These are phyloP conservation scores for Bathynomus jamesi DNA, from an alignment of 1,140 invertebrate genomes.

Conservation along the genomic window DNA sequence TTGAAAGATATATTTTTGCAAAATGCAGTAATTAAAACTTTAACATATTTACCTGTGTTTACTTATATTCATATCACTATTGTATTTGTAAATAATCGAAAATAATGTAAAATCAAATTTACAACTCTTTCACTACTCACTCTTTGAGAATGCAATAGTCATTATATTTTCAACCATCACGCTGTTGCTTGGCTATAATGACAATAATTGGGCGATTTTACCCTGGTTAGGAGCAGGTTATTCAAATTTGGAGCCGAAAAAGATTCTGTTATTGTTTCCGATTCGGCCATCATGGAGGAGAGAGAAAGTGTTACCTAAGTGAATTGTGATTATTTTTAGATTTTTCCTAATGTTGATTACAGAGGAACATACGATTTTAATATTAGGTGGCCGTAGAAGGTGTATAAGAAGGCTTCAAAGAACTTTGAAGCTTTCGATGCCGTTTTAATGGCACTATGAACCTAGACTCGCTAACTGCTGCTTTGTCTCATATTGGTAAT, in stretches of 20 bases:
- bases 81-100: not conserved
- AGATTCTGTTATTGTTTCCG: not conserved
- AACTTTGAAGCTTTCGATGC: slow-evolving; percentile 38
- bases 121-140: not conserved
- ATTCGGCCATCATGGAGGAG: not conserved
- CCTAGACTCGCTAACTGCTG: slow-evolving; percentile 37
- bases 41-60: too few species aligned
- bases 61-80: not conserved
- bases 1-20: too few species aligned
- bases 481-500: slow-evolving; percentile 42
- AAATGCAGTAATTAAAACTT: too few species aligned
- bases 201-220: too few species aligned
- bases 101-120: not conserved
- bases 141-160: not conserved
- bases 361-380: not conserved
- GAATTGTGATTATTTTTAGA: not conserved
- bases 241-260: not conserved
- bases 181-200: too few species aligned
- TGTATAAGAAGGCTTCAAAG: slow-evolving; percentile 38
- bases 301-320: not conserved
- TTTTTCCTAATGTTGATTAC: not conserved
- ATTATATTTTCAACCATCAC: not conserved
- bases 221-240: not conserved
- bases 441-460: slow-evolving; percentile 40
- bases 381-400: slow-evolving; percentile 20